These are phyloP conservation scores for Sitophilus oryzae DNA, from an alignment of 1,140 invertebrate genomes.

Conservation along the genomic window DNA sequence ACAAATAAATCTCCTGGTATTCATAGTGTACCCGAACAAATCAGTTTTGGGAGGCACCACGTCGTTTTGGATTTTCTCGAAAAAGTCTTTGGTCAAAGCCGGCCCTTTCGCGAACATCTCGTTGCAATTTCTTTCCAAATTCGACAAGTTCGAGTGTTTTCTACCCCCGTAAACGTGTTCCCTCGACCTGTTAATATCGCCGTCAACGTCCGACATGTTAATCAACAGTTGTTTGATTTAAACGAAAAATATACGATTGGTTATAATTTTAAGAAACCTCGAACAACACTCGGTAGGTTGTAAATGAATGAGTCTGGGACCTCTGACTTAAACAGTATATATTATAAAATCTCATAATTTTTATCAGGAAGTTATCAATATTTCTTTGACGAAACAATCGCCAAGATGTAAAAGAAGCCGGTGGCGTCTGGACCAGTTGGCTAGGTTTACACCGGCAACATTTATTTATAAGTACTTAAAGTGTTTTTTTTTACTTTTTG, in stretches of 20 bases:
- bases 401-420: background rate
- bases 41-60: slow-evolving; percentile 32
- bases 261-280: no score
- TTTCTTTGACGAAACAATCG: background rate
- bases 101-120: slow-evolving; percentile 33
- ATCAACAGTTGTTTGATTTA: background rate
- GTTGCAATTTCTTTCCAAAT: slow-evolving; percentile 29
- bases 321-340: background rate
- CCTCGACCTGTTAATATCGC: background rate
- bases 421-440: background rate
- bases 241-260: no score
- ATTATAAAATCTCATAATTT: background rate
- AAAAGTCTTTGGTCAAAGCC: slow-evolving; percentile 30
- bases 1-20: slow-evolving; percentile 29
- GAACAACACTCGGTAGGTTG: background rate
- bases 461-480: no score
- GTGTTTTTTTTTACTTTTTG: no score
- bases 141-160: slow-evolving; percentile 13
- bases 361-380: background rate
- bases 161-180: background rate
- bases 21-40: slow-evolving; percentile 29
- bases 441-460: background rate
- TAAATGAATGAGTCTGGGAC: background rate
- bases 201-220: background rate
- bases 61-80: slow-evolving; percentile 32